phyloP scores from a whole-genome alignment of 2,113 vertebrate species.

The Peromyscus californicus region DNA sequence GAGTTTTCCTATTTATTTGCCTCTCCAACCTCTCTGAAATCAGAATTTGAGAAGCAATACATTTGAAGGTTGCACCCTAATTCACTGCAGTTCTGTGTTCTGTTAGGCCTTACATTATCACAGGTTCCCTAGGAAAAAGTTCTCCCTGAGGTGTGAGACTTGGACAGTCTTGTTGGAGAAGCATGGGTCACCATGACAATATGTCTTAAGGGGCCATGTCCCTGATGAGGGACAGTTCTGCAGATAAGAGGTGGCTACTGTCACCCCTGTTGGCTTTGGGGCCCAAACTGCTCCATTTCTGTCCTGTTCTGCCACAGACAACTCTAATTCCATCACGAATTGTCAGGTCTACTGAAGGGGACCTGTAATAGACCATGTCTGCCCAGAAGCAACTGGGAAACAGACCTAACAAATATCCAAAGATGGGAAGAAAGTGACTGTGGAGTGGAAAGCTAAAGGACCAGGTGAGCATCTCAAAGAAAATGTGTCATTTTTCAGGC shows the following conservation, averaged over 20 bases:
- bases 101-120: not conserved
- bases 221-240: not conserved
- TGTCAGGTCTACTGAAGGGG: not conserved
- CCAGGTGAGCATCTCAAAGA: not conserved
- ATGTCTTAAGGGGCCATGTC: not conserved
- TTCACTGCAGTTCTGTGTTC: not conserved
- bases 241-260: not conserved
- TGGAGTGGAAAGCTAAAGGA: not conserved
- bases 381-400: not conserved
- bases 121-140: not conserved
- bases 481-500: not conserved
- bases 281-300: not conserved
- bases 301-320: not conserved
- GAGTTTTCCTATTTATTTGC: not conserved
- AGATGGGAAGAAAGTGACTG: not conserved
- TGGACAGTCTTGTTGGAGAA: slow-evolving; percentile 1
- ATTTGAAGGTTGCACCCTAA: not conserved
- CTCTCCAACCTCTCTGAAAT: not conserved
- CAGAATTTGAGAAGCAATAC: not conserved
- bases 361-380: not conserved
- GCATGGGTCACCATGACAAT: slow-evolving; percentile 46
- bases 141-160: not conserved
- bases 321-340: not conserved
- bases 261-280: not conserved
- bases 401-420: not conserved